Conservation (phyloP, 2,888 invertebrate genomes). For the Ichneumoninae sp. region DNA sequence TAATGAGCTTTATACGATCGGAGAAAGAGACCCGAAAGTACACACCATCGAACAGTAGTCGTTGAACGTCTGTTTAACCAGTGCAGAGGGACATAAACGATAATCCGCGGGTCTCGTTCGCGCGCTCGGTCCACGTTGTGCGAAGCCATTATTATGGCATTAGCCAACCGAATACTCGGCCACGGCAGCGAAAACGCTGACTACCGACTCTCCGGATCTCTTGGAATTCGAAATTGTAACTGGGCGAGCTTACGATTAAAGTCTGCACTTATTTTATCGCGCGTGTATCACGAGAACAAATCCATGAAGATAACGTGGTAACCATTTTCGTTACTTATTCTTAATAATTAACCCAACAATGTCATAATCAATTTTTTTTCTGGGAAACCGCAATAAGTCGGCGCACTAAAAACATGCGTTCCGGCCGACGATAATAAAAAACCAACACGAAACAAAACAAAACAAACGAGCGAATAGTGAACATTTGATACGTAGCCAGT, state of each 20-base stretch:
- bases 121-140: constrained; percentile 38
- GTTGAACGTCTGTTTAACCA: neutral
- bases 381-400: too few relatives aligned
- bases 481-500: too few relatives aligned
- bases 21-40: constrained; percentile 11
- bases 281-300: constrained; percentile 24
- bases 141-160: constrained; percentile 65
- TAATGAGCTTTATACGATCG: constrained; percentile 9
- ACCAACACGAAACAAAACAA: too few relatives aligned
- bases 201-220: constrained; percentile 21
- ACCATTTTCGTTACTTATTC: too few relatives aligned
- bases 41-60: constrained; percentile 7
- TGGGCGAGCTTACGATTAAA: constrained; percentile 73
- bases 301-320: neutral
- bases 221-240: constrained; percentile 65
- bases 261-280: constrained; percentile 46
- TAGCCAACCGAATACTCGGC: constrained; percentile 35
- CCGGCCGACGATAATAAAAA: too few relatives aligned
- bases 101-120: constrained; percentile 36
- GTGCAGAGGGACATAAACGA: constrained; percentile 41
- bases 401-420: too few relatives aligned
- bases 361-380: too few relatives aligned
- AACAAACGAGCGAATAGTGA: too few relatives aligned
- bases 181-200: constrained; percentile 9
- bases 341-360: too few relatives aligned